Conservation (phyloP, 2,113 vertebrate genomes). For the Myrmecobius fasciatus region DNA sequence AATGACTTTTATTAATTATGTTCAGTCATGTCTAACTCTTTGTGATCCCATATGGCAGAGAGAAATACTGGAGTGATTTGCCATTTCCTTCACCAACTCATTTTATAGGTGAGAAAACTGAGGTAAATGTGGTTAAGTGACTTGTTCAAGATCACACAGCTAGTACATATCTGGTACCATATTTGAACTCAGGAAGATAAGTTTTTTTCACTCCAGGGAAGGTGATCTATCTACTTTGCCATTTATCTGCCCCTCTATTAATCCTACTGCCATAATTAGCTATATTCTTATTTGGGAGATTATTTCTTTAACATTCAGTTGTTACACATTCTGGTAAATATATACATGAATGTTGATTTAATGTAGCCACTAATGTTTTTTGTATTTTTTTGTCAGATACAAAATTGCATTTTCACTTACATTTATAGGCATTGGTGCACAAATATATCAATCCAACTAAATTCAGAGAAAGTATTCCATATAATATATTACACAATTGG, state of each 20-base stretch:
- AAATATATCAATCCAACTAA: neutral
- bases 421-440: neutral
- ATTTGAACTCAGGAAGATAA: neutral
- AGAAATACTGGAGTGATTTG: neutral
- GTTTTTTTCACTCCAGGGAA: neutral
- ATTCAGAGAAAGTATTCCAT: conserved; percentile 38
- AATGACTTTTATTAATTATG: neutral
- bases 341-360: neutral
- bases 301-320: neutral
- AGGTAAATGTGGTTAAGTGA: neutral
- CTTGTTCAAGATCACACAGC: neutral
- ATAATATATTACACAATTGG: conserved; percentile 38
- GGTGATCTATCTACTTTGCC: neutral
- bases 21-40: neutral
- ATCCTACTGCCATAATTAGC: conserved; percentile 4
- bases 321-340: neutral
- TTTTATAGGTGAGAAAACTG: neutral
- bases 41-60: neutral
- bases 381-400: neutral
- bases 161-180: neutral
- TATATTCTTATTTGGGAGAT: conserved; percentile 1
- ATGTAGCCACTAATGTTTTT: neutral
- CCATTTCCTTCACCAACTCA: neutral
- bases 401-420: conserved; percentile 16
- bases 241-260: neutral